A percentile compares a stretch with the other conserved stretches of the same genome.
Conservation (phyloP, 1,140 invertebrate species). For the Drusus annulatus region DNA sequence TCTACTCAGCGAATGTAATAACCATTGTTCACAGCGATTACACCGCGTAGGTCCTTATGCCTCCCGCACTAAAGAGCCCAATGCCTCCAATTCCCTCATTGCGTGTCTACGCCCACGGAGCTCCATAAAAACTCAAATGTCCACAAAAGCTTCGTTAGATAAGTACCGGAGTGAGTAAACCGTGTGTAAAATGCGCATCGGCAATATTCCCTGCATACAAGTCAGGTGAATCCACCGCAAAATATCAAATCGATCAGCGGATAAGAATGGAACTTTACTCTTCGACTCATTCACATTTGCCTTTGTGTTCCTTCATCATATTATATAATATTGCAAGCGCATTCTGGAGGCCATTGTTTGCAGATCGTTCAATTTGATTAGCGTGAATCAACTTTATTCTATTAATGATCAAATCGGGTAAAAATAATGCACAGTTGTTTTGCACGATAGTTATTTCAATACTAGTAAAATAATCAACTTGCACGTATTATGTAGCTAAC, state of each 20-base stretch:
- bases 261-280: not conserved
- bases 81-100: conserved; percentile 18
- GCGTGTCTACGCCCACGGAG: not conserved
- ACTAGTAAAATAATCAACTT: too few relatives aligned
- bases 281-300: too few relatives aligned
- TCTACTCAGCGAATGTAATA: too few relatives aligned
- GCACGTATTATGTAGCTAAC: too few relatives aligned
- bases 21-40: too few relatives aligned
- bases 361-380: not conserved
- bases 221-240: not conserved
- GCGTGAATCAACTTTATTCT: too few relatives aligned
- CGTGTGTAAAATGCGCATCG: not conserved
- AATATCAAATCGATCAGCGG: not conserved
- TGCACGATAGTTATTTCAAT: too few relatives aligned
- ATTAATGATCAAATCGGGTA: too few relatives aligned
- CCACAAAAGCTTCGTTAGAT: conserved; percentile 14
- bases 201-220: not conserved
- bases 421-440: too few relatives aligned
- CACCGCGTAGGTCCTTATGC: too few relatives aligned
- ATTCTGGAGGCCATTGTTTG: not conserved
- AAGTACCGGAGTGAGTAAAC: not conserved
- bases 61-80: not conserved
- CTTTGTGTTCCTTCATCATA: not conserved
- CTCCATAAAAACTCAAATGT: not conserved
- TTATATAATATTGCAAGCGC: too few relatives aligned